Conservation (phyloP, 2,888 invertebrate species). For the Malacosoma neustria region DNA sequence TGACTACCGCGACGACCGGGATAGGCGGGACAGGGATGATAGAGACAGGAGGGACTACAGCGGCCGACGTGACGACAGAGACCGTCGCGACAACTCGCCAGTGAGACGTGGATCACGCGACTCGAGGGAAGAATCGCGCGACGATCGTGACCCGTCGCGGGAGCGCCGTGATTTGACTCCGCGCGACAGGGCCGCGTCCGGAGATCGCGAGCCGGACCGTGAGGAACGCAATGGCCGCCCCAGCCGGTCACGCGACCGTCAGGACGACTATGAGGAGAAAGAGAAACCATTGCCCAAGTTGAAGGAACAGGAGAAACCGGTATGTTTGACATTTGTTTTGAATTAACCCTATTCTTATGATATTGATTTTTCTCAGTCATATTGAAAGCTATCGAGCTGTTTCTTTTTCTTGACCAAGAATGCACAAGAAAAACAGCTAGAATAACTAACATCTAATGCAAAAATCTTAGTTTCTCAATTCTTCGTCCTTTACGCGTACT, state of each 20-base stretch:
- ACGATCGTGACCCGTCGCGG: conserved; percentile 12
- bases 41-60: conserved; percentile 23
- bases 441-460: too few species aligned
- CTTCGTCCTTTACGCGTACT: too few species aligned
- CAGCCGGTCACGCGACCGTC: conserved; percentile 44
- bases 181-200: conserved; percentile 12
- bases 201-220: conserved; percentile 17
- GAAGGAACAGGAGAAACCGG: conserved; percentile 83
- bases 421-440: too few species aligned
- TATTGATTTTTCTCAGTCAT: too few species aligned
- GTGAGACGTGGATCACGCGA: conserved; percentile 14
- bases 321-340: conserved; percentile 47
- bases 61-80: conserved; percentile 18
- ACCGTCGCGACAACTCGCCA: conserved; percentile 11
- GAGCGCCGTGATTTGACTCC: conserved; percentile 17
- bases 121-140: conserved; percentile 18
- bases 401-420: too few species aligned
- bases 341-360: too few species aligned
- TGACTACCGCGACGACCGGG: conserved; percentile 29
- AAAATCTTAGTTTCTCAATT: too few species aligned
- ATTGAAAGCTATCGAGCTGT: too few species aligned
- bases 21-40: conserved; percentile 28
- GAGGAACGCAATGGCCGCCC: conserved; percentile 41
- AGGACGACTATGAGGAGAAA: conserved; percentile 33
- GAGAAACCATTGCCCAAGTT: conserved; percentile 79